phyloP scores from a whole-genome alignment of 2,797 vertebrate species.

The Enoplosus armatus region DNA sequence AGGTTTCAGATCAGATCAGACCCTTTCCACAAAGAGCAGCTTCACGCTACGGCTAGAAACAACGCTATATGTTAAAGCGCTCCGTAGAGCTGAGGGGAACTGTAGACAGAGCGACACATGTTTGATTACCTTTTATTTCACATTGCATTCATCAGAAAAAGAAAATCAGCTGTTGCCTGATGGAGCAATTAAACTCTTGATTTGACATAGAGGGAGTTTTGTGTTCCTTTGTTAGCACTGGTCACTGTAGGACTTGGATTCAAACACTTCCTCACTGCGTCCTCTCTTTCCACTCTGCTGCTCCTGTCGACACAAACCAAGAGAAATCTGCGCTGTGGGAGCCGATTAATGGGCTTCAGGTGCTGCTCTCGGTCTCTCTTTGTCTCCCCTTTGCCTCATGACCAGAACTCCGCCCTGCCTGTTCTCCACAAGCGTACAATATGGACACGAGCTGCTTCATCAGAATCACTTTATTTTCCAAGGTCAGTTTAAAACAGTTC shows the following conservation, averaged over 20 bases:
- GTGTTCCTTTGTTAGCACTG: not conserved
- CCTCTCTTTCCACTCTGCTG: slow-evolving; percentile 51
- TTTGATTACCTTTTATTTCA: not conserved
- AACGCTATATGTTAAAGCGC: not conserved
- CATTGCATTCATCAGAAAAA: not conserved
- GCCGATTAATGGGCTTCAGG: slow-evolving; percentile 53
- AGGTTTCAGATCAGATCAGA: too few relatives aligned
- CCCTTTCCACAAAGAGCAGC: not conserved
- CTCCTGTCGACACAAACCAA: slow-evolving; percentile 38
- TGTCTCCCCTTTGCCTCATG: slow-evolving; percentile 30
- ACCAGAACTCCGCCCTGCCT: slow-evolving; percentile 13
- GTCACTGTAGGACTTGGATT: not conserved
- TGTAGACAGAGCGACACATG: not conserved
- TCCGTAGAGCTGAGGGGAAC: not conserved
- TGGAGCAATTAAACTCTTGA: too few relatives aligned
- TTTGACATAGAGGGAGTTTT: too few relatives aligned
- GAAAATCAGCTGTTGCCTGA: not conserved
- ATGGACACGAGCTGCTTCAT: not conserved
- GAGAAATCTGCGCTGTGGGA: slow-evolving; percentile 28
- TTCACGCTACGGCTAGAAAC: not conserved
- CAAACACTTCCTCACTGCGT: slow-evolving; percentile 25
- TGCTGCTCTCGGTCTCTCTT: slow-evolving; percentile 36
- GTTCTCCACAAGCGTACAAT: not conserved
- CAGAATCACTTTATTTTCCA: not conserved
- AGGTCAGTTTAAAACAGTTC: not conserved